Base-by-base conservation (phyloP, 1,140 invertebrate species). In the Leucophenga varia region DNA sequence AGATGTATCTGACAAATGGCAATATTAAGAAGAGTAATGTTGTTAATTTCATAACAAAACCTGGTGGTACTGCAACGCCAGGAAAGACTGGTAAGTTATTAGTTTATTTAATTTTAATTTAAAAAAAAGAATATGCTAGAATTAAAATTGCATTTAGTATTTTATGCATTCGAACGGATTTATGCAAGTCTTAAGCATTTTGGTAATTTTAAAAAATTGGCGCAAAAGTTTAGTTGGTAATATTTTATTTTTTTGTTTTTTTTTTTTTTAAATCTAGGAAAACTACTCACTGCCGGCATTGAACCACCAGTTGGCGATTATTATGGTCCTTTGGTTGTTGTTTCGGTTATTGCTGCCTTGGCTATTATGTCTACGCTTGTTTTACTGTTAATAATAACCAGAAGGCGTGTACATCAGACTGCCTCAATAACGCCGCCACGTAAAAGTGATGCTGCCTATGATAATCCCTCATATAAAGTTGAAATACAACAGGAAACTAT, bases 381-480 rank as follows among this genome's bases (percentile, higher is more conserved):
- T 46, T 75, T 94, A 18, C 76, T 92, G 31, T 81, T 93, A 55
- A 86, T 93, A 55, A 78, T 94, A 14, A 80, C 93, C 59, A 81
- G 86, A 58, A 80, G 88, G 61, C 85, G 91, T 54, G 79, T 82
- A 28, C 81, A 84, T 49, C 79, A 83, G 45, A 84, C 83, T 37
- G 83, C 83, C 28, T 80, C 86, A 36, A 86, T 88, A 47, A 86
- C 83, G 50, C 79, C 78, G 13, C 79, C 79, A 31, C 65, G 79
- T 64, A 61, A 77, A 69, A 79, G 61, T 55, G 64, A 70, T 49
- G 59, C 90, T 7, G 90, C 91, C 34, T 94, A 94, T 70, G 91
- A 95, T 75, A 95, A 94, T 80, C 91, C 91, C 43, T 91, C 90
- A 61, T 95, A 93, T 80, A 95, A 94, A 84, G 88, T 93, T 78